These are phyloP conservation scores for Rafetus swinhoei DNA, from an alignment of 2,113 vertebrate genomes.

Conservation along the genomic window DNA sequence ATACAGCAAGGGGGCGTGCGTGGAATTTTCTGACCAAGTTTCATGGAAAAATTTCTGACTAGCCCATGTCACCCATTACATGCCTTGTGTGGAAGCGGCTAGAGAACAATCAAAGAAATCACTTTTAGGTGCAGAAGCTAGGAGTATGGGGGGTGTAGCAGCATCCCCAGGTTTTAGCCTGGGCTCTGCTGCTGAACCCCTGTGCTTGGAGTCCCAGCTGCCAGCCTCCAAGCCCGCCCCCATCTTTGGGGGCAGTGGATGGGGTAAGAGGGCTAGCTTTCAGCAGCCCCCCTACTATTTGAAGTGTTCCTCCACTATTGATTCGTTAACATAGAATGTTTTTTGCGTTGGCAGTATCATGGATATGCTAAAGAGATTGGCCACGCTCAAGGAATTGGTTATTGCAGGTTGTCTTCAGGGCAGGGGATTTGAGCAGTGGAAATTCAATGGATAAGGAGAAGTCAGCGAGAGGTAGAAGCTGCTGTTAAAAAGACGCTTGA, in stretches of 20 bases:
- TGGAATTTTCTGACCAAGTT: background rate
- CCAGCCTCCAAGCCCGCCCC: too few species aligned
- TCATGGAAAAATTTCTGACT: background rate
- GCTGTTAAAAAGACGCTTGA: background rate
- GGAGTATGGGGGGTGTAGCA: too few species aligned
- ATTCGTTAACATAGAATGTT: fast-evolving
- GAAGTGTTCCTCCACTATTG: too few species aligned
- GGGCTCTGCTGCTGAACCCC: too few species aligned
- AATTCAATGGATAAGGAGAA: background rate
- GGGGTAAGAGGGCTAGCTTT: too few species aligned
- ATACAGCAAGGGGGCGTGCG: too few species aligned
- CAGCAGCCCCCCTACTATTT: too few species aligned
- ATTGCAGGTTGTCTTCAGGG: background rate
- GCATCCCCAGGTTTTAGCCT: too few species aligned
- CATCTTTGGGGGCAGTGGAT: too few species aligned
- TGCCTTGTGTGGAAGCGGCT: background rate
- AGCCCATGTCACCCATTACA: background rate
- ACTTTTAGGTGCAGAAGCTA: too few species aligned
- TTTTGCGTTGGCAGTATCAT: background rate
- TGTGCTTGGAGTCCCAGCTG: too few species aligned
- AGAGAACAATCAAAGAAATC: background rate
- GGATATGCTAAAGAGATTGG: background rate
- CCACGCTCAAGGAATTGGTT: background rate
- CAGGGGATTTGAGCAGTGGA: background rate
- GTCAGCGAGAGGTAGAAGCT: background rate